phyloP scores from a whole-genome alignment of 53 echinoderm and acorn worm genomes.

The Apostichopus leukothele region DNA sequence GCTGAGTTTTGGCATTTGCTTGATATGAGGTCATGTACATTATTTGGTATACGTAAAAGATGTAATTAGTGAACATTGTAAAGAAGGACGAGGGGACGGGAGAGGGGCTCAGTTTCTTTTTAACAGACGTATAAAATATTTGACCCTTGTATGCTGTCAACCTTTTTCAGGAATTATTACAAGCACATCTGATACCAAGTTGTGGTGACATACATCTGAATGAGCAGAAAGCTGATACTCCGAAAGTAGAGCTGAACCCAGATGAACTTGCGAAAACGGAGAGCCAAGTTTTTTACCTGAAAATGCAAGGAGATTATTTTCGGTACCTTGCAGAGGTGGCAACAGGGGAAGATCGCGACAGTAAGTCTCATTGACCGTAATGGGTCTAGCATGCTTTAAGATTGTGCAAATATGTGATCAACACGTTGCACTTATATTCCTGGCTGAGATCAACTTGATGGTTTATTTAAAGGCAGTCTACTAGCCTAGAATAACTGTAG shows the following conservation, averaged over 20 bases:
- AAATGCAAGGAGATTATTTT: slow-evolving; percentile 86
- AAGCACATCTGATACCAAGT: slow-evolving; percentile 52
- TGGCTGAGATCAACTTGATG: too few species aligned
- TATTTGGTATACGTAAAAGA: too few species aligned
- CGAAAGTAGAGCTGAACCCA: not conserved
- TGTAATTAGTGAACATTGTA: too few species aligned
- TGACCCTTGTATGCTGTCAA: not conserved
- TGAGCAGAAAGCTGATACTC: not conserved
- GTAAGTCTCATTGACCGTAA: not conserved
- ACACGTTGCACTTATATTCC: too few species aligned
- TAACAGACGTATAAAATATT: not conserved
- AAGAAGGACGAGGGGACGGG: too few species aligned
- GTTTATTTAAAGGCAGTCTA: too few species aligned
- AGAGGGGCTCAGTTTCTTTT: too few species aligned
- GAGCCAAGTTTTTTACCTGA: slow-evolving; percentile 78
- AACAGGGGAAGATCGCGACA: slow-evolving; percentile 1
- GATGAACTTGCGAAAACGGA: not conserved
- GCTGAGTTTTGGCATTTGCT: too few species aligned
- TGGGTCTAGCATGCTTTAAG: too few species aligned
- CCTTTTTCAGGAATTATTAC: slow-evolving; percentile 49
- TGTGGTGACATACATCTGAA: not conserved
- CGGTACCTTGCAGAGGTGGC: slow-evolving; percentile 87
- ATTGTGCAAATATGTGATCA: too few species aligned
- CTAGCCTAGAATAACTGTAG: too few species aligned
- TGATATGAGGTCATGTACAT: too few species aligned